Evolutionary conservation across 2,888 invertebrate species (phyloP).

Genomic region (Shargacucullia verbasci): DNA sequence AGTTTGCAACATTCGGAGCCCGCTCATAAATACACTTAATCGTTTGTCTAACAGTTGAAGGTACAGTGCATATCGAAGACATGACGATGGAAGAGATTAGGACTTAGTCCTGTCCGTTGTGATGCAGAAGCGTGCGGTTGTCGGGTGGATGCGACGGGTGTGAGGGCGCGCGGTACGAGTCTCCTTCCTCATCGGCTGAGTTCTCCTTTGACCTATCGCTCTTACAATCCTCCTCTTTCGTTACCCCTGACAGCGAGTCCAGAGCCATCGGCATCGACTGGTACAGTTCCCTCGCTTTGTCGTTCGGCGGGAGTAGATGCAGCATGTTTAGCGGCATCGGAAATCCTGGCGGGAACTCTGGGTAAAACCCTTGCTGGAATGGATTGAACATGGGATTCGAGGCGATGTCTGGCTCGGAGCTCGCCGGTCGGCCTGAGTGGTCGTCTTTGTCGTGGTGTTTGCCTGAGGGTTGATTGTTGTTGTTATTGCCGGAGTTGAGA

Average conservation of each 20-base stretch:
- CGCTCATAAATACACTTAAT: slow-evolving; percentile 33
- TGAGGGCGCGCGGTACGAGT: slow-evolving; percentile 85
- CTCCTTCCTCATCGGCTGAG: slow-evolving; percentile 89
- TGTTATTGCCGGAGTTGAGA: slow-evolving; percentile 90
- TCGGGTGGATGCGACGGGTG: slow-evolving; percentile 89
- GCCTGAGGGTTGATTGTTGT: slow-evolving; percentile 87
- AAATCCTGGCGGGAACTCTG: slow-evolving; percentile 94
- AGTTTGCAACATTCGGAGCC: slow-evolving; percentile 16
- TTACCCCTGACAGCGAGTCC: slow-evolving; percentile 85
- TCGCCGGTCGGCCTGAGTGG: slow-evolving; percentile 89
- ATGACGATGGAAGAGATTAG: slow-evolving; percentile 53
- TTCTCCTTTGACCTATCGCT: slow-evolving; percentile 90
- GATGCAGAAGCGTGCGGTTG: slow-evolving; percentile 92
- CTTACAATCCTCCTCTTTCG: slow-evolving; percentile 91
- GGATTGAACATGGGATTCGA: slow-evolving; percentile 93
- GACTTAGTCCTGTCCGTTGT: slow-evolving; percentile 93
- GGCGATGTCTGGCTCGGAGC: slow-evolving; percentile 91
- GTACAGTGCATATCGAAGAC: slow-evolving; percentile 57
- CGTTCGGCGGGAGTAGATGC: slow-evolving; percentile 94
- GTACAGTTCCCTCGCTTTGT: slow-evolving; percentile 91
- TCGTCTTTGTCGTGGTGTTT: slow-evolving; percentile 89
- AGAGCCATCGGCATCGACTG: slow-evolving; percentile 88
- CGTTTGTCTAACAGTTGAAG: slow-evolving; percentile 55
- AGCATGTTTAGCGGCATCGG: slow-evolving; percentile 96
- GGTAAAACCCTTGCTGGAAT: slow-evolving; percentile 94